Evolutionary conservation across 2,888 invertebrate species (phyloP).

Genomic region (Cryptosula pallasiana): DNA sequence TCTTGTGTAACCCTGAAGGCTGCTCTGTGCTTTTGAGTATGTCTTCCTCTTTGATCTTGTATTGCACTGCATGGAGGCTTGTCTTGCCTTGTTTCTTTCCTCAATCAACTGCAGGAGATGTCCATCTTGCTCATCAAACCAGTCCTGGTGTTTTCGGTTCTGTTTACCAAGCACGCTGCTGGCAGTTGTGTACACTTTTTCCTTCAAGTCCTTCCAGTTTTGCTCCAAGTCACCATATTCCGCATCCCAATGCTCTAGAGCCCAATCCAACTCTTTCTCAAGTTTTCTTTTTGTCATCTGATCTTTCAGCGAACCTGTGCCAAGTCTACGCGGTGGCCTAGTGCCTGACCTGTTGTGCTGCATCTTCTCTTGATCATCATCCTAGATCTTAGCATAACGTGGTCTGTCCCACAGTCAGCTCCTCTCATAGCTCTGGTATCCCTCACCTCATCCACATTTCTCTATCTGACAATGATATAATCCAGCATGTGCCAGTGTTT

Average conservation of each 20-base stretch:
- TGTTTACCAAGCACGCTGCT: slow-evolving; percentile 6
- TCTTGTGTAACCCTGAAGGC: slow-evolving; percentile 15
- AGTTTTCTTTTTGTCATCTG: background rate
- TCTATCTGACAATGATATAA: slow-evolving; percentile 19
- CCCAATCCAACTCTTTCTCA: background rate
- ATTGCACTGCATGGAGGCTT: slow-evolving; percentile 12
- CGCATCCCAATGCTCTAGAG: background rate
- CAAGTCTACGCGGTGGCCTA: background rate
- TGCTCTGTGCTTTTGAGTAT: background rate
- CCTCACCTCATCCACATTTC: background rate
- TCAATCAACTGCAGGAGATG: slow-evolving; percentile 5
- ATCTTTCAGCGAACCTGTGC: slow-evolving; percentile 5
- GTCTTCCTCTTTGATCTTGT: slow-evolving; percentile 8
- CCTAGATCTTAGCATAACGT: slow-evolving; percentile 16
- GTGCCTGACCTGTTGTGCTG: background rate
- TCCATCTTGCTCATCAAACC: background rate
- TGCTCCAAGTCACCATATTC: background rate
- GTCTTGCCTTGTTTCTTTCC: background rate
- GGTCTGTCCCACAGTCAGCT: slow-evolving; percentile 26
- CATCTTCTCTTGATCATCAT: background rate
- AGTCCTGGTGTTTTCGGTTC: background rate
- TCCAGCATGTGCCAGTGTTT: background rate
- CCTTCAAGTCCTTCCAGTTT: background rate
- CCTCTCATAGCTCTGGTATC: slow-evolving; percentile 1
- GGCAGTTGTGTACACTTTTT: background rate